phyloP scores from a whole-genome alignment of 2,797 vertebrate species.

The Molossus alvarezi region DNA sequence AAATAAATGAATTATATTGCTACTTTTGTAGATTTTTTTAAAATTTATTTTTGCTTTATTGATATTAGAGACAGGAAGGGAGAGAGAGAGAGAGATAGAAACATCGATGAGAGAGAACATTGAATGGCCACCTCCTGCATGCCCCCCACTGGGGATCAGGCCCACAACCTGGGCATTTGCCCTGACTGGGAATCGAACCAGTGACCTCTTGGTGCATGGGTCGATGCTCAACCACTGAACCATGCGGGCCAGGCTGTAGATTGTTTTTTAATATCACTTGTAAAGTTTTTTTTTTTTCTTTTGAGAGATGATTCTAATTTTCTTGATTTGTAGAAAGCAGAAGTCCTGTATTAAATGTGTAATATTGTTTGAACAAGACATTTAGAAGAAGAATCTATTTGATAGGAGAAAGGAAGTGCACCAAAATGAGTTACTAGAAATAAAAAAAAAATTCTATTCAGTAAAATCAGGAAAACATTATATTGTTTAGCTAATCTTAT shows the following conservation, averaged over 20 bases:
- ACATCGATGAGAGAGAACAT: too few species aligned
- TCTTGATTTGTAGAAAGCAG: neutral
- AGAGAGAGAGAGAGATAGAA: too few species aligned
- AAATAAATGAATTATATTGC: neutral
- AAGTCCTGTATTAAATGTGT: neutral
- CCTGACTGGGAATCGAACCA: too few species aligned
- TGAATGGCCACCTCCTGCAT: too few species aligned
- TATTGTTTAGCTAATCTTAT: neutral
- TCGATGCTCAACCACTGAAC: too few species aligned
- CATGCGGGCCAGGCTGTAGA: neutral
- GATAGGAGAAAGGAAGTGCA: neutral
- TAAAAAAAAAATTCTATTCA: neutral
- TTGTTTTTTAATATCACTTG: conserved; percentile 4
- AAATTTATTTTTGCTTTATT: too few species aligned
- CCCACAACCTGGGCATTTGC: too few species aligned
- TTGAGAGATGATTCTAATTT: neutral
- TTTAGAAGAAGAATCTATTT: neutral
- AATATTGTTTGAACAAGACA: neutral
- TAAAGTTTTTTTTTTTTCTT: neutral
- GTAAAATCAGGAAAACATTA: neutral
- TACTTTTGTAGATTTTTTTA: conserved; percentile 23
- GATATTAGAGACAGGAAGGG: too few species aligned
- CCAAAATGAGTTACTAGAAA: neutral
- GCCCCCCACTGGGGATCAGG: too few species aligned
- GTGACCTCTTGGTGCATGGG: too few species aligned